Conservation (phyloP, 2,888 invertebrate species). For the Tetheella fluctuosa region DNA sequence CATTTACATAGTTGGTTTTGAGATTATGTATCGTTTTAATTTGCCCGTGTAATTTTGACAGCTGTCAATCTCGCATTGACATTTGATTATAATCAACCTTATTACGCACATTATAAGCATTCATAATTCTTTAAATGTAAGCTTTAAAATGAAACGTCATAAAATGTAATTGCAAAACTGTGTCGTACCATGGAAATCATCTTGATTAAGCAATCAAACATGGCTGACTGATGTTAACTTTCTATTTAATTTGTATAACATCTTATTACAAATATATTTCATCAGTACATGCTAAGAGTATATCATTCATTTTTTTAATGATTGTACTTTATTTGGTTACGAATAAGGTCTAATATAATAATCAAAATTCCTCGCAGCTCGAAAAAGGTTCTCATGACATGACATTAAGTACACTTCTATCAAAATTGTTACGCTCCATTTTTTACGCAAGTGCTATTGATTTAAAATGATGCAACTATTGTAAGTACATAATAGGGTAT, state of each 20-base stretch:
- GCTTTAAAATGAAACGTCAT: conserved; percentile 13
- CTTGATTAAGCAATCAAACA: conserved; percentile 53
- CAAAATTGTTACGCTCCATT: conserved; percentile 51
- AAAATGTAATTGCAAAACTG: background rate
- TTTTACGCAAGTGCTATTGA: conserved; percentile 48
- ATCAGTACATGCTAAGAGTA: background rate
- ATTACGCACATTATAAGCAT: no score
- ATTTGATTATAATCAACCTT: conserved; percentile 3
- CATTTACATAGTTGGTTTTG: conserved; percentile 12
- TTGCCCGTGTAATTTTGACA: conserved; percentile 37
- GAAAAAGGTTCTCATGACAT: conserved; percentile 39
- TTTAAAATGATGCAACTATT: conserved; percentile 39
- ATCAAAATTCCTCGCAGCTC: conserved; percentile 14
- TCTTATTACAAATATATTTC: conserved; percentile 36
- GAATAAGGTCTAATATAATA: conserved; percentile 27
- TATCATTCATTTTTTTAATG: conserved; percentile 13
- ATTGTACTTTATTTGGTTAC: conserved; percentile 19
- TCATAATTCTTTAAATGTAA: no score
- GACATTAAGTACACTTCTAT: conserved; percentile 61
- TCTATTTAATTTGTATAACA: conserved; percentile 63
- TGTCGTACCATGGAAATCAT: conserved; percentile 33
- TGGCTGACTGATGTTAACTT: conserved; percentile 49
- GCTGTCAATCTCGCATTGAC: conserved; percentile 38
- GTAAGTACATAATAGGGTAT: background rate
- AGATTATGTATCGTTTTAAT: conserved; percentile 20